Base-by-base conservation (phyloP, 2,797 vertebrate species). In the Girardinus metallicus region DNA sequence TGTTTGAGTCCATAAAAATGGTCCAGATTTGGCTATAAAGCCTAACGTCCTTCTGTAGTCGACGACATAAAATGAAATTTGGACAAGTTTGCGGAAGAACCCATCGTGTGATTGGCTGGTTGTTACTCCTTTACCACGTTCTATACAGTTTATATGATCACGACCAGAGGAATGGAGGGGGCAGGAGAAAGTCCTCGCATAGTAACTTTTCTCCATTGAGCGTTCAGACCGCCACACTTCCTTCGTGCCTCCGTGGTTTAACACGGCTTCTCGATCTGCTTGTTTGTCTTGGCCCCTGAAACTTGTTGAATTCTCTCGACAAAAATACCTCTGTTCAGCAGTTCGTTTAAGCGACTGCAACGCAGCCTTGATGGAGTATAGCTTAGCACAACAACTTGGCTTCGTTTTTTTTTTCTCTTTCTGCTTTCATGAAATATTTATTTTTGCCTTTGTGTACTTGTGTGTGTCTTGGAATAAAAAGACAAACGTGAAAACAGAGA, bases 401-500 rank as follows among this genome's bases (percentile, higher is more conserved):
- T 55, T 36, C 23, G 7, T 79, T 84, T 79, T 9, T 79, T 9
- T 46, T 53, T 43, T 75, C 39, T 82, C 4, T 72, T 1, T 73
- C 46, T 80, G 64, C 74, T 83, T 55, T 81, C n/a, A 18, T 1
- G 2, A 82, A 68, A 21, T 64, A 36, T 53, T 34, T 11, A 23
- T 79, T 76, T 75, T 23, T 44, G 29, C 34, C 51, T 26, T 81
- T 49, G 12, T 53, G 49, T 81, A 31, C 39, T 74, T 87, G 29
- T 81, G 62, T 82, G 76, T 85, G 39, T 83, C 79, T 83, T 84
- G 43, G 47, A 77, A 44, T 44, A 74, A 31, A 51, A 7, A 60
- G 34, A 7, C 36, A 62, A 66, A 74, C 76, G 96, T n/a, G 95
- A 96, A 96, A 97, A 94, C 96, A 96, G 96, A 96, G 88, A 97